Base-by-base conservation (phyloP, 2,797 vertebrate genomes). In the Chaunax sp. region DNA sequence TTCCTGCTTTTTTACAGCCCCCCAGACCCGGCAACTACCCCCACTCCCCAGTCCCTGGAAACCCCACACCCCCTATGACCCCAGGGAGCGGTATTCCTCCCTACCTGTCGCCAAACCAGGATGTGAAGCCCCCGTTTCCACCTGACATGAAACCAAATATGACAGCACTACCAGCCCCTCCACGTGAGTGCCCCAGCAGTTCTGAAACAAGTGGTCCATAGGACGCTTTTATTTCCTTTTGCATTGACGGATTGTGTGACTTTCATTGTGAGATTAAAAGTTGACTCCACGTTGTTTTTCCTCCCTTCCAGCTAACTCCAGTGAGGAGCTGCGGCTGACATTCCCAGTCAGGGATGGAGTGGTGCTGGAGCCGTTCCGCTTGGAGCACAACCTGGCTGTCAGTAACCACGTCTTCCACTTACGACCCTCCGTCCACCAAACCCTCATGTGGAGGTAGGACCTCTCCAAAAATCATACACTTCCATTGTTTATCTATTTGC, bases 61-160 rank as follows among this genome's bases (percentile, higher is more conserved):
- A 99, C 82, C 98, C 98, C 73, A 99, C 98, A 0, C 97, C 98
- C 69, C 98, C 98, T 66, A 99, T 99, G 96, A 99, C 98, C 84
- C 98, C 98, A 19, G 96, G 98, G 87, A 99, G 95, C 91, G 98
- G 94, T 91, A 98, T 99, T 85, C 97, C 97, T 70, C 96, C 97
- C 0, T 99, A 99, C 86, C 89, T 99, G 80, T 99, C 98, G 62
- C 98, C 98, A 81, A 97, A 94, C 89, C 98, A 96, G 92, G 98
- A 99, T 60, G 96, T 97, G 89, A 99, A 99, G 89, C 97, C 98
- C 43, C 96, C 96, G 13, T 99, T 99, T 90, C 97, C 97, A 16
- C 96, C 97, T n/a, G 98, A 99, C 91, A 98, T 99, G 94, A 99
- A 99, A 93, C 98, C 97, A 93, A 99, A 97, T 94, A 96, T 98